Percentiles rank a stretch among this genome's conserved stretches.
Conservation (phyloP, 2,888 invertebrate genomes). For the Drosophila siamana region DNA sequence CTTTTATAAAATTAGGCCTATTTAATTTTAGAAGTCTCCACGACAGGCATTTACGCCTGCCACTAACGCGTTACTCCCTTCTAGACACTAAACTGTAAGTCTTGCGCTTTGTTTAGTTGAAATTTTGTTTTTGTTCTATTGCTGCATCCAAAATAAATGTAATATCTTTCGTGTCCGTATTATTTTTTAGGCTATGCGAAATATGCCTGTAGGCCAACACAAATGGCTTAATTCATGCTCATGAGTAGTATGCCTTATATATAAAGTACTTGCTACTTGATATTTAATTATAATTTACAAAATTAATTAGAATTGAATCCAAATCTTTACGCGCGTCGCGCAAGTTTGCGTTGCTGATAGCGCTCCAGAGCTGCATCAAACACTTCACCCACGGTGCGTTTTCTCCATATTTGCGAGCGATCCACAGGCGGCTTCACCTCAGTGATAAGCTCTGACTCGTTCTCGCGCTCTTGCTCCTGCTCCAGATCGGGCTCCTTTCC, state of each 20-base stretch:
- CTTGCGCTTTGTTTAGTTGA: conserved; percentile 52
- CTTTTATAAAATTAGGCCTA: no score
- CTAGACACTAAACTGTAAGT: no score
- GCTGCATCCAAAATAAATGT: conserved; percentile 58
- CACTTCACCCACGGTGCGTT: conserved; percentile 92
- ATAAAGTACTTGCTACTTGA: conserved; percentile 17
- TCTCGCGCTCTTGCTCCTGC: neutral
- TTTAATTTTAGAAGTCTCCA: no score
- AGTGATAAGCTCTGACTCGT: conserved; percentile 11
- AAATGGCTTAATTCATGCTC: conserved; percentile 30
- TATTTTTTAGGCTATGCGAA: conserved; percentile 34
- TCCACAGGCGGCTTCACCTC: conserved; percentile 45
- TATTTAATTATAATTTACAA: conserved; percentile 14
- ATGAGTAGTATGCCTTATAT: neutral
- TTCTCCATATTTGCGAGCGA: conserved; percentile 89
- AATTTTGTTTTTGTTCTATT: conserved; percentile 34
- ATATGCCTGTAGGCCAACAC: no score
- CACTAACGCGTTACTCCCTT: no score
- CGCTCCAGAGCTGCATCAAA: conserved; percentile 91
- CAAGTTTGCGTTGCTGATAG: conserved; percentile 91
- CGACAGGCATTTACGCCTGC: no score
- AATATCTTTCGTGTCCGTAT: conserved; percentile 51
- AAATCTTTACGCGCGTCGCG: conserved; percentile 30
- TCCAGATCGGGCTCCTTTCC: neutral
- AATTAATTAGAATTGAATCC: no score